Evolutionary conservation across 2,113 vertebrate genomes (phyloP), one percentile per base, ranked within the genome.

Genomic region (zebrafish (Danio rerio)): DNA sequence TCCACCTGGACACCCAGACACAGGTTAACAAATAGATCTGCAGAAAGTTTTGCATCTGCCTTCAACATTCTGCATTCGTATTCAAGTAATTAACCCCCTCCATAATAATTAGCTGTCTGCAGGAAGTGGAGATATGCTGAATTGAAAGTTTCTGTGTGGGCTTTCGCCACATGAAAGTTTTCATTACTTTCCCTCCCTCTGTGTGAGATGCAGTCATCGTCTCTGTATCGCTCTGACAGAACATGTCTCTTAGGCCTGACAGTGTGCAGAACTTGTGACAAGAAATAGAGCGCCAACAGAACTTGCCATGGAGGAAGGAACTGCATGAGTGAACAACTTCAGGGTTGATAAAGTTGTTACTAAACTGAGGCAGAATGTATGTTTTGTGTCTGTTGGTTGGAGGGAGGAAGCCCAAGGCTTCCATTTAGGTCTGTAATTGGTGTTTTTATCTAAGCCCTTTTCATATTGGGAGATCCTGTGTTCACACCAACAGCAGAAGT

Each of bases 391-490:
- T 49, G 56, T 63, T 56, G 56, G 77, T 72, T 9, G 18, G 42
- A 65, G 31, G 73, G 56, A 68, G 62, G 43, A 47, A 80, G 59
- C 49, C 52, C 49, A 50, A 55, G 59, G 11, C 13, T 71, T 21
- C 73, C 9, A 63, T 81, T 65, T 81, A 56, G 73, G 70, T 65
- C 47, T 70, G 47, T 81, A 61, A 81, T 61, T 72, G 56, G 20
- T 42, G 7, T 15, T 72, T 43, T n/a, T 71, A 61, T 83, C 31
- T 78, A 20, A 7, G 9, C 7, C 10, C 70, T 53, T 74, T 21
- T 74, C 31, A 56, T 52, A 66, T 80, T 47, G 52, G 63, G 40
- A 69, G 18, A 69, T 58, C 78, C 78, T 77, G 62, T 83, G 18
- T 50, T 65, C 65, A 78, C 12, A 65, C 40, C 68, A 72, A 15